These are phyloP conservation scores for Carettochelys insculpta DNA, from an alignment of 2,113 vertebrate genomes.

Conservation along the genomic window DNA sequence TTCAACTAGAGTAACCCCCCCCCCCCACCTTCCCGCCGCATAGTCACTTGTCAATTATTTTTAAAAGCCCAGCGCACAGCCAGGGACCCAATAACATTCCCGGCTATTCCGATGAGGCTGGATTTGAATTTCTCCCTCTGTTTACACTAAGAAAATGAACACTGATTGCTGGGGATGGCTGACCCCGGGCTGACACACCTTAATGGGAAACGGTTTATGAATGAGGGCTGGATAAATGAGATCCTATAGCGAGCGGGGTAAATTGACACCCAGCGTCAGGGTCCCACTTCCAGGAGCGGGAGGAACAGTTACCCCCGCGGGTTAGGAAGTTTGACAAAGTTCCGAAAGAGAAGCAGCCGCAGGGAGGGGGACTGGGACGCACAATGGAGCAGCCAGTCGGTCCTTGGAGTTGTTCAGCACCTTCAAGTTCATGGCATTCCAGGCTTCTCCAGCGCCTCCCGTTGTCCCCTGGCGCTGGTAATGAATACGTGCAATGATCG, in stretches of 20 bases:
- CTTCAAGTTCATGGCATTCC: not conserved
- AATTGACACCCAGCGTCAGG: slow-evolving; percentile 24
- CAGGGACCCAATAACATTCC: slow-evolving; percentile 61
- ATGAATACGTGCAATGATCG: not conserved
- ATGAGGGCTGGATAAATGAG: slow-evolving; percentile 71
- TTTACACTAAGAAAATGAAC: slow-evolving; percentile 50
- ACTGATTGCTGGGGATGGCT: slow-evolving; percentile 61
- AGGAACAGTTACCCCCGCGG: slow-evolving; percentile 35
- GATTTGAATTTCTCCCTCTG: slow-evolving; percentile 57
- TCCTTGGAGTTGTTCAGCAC: not conserved
- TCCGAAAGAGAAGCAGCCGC: slow-evolving; percentile 6
- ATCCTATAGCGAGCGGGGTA: slow-evolving; percentile 49
- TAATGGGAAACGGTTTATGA: slow-evolving; percentile 56
- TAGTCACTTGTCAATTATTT: slow-evolving; percentile 27
- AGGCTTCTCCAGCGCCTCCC: not conserved
- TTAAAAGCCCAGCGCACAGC: slow-evolving; percentile 55
- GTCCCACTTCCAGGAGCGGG: slow-evolving; percentile 40
- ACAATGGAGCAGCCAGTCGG: not conserved
- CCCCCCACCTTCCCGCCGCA: no score
- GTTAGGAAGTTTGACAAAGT: slow-evolving; percentile 45
- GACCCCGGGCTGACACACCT: slow-evolving; percentile 77
- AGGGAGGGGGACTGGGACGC: not conserved
- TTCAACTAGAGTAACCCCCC: slow-evolving; percentile 28
- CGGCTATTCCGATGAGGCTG: slow-evolving; percentile 60
- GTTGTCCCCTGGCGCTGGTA: not conserved